phyloP scores from a whole-genome alignment of 2,797 vertebrate genomes.

The Esox masquinongy region DNA sequence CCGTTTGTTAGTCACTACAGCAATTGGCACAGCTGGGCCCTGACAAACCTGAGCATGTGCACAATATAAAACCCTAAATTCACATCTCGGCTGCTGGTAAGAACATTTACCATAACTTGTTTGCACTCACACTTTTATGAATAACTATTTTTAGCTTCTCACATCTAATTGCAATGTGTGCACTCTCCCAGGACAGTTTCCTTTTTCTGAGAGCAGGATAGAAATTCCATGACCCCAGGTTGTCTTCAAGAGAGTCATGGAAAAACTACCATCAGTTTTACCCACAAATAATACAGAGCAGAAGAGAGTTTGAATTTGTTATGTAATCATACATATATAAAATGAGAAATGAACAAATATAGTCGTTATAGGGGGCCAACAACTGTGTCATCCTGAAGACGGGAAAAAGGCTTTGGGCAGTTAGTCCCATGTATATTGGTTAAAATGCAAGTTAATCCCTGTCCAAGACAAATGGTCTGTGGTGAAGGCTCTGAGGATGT shows the following conservation, averaged over 20 bases:
- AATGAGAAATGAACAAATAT: not conserved
- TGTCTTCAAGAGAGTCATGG: conserved; percentile 48
- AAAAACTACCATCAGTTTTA: conserved; percentile 62
- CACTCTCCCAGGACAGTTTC: conserved; percentile 46
- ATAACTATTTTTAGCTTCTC: conserved; percentile 19
- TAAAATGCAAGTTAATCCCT: conserved; percentile 28
- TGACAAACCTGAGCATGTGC: no score
- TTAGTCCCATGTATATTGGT: conserved; percentile 14
- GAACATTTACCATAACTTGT: not conserved
- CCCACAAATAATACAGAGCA: conserved; percentile 37
- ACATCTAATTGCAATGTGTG: conserved; percentile 51
- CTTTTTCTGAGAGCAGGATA: conserved; percentile 40
- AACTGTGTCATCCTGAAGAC: not conserved
- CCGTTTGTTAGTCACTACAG: no score
- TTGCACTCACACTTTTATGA: conserved; percentile 24
- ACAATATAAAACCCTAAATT: no score
- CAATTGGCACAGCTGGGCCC: no score
- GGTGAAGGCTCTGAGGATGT: conserved; percentile 63
- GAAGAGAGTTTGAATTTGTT: not conserved
- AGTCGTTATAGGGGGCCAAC: not conserved
- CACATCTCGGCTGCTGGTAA: no score
- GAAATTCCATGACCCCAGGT: conserved; percentile 48
- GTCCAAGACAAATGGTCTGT: conserved; percentile 62
- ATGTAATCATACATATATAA: not conserved
- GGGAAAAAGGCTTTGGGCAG: conserved; percentile 20